Percentiles rank a stretch among this genome's conserved stretches.
phyloP scores from a whole-genome alignment of 2,888 invertebrate genomes.

The Lissonota sp. region DNA sequence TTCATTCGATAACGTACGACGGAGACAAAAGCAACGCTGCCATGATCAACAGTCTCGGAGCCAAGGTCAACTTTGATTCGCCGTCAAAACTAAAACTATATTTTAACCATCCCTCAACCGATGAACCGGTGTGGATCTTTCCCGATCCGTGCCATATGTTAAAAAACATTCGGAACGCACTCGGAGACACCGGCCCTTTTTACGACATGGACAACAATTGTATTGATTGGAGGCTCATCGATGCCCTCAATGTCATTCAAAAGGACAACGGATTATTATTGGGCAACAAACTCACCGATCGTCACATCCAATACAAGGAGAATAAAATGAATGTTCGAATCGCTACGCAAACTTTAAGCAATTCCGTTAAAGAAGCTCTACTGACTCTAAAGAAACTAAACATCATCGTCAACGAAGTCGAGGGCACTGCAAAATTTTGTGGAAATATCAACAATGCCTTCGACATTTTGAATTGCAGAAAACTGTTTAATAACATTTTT shows the following conservation, averaged over 20 bases:
- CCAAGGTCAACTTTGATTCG: neutral
- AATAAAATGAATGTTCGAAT: slow-evolving; percentile 63
- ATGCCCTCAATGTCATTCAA: neutral
- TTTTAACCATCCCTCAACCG: neutral
- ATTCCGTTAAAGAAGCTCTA: slow-evolving; percentile 69
- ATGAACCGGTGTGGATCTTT: slow-evolving; percentile 2
- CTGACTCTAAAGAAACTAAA: too few relatives aligned
- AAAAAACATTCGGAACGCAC: slow-evolving; percentile 54
- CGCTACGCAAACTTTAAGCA: slow-evolving; percentile 63
- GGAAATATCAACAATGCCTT: too few relatives aligned
- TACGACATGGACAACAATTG: neutral
- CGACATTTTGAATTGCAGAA: too few relatives aligned
- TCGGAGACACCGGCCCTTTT: slow-evolving; percentile 1
- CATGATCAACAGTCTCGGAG: neutral
- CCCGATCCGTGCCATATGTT: slow-evolving; percentile 60
- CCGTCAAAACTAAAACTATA: neutral
- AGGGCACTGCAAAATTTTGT: too few relatives aligned
- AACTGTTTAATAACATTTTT: too few relatives aligned
- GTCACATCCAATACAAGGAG: neutral
- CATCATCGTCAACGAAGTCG: too few relatives aligned
- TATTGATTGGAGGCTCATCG: neutral
- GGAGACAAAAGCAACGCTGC: neutral
- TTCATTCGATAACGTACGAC: slow-evolving; percentile 5
- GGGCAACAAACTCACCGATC: neutral
- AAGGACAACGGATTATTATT: neutral